A percentile compares a stretch with the other conserved stretches of the same genome.
Evolutionary conservation across 2,888 invertebrate genomes (phyloP).

Genomic region (Microctonus brassicae): DNA sequence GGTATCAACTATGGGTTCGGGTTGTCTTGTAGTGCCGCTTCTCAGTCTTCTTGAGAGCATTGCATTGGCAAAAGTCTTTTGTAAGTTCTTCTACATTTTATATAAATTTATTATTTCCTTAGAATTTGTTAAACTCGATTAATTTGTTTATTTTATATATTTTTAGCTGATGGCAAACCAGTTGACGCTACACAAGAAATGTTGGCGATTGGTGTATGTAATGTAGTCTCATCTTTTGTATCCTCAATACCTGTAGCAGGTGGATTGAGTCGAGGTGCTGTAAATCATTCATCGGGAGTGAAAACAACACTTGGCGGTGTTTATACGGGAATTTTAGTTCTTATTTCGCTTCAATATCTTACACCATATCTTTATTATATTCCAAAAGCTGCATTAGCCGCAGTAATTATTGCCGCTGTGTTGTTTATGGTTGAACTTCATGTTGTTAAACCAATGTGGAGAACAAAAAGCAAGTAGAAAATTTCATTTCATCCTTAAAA

Average conservation of each 20-base stretch:
- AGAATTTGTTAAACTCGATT: not conserved
- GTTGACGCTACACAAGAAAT: slow-evolving; percentile 81
- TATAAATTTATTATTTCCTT: not conserved
- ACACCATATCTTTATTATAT: slow-evolving; percentile 78
- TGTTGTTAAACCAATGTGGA: slow-evolving; percentile 77
- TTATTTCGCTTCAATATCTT: slow-evolving; percentile 74
- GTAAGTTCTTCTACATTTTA: slow-evolving; percentile 65
- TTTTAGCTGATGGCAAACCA: slow-evolving; percentile 73
- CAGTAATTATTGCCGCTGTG: slow-evolving; percentile 81
- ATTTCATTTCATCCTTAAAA: slow-evolving; percentile 10
- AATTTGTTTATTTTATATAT: slow-evolving; percentile 29
- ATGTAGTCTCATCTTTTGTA: slow-evolving; percentile 78
- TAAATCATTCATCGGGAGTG: slow-evolving; percentile 81
- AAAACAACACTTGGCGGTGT: slow-evolving; percentile 78
- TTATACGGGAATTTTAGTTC: slow-evolving; percentile 74
- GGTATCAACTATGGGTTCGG: slow-evolving; percentile 75
- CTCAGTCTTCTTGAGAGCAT: slow-evolving; percentile 79
- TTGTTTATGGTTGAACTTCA: slow-evolving; percentile 78
- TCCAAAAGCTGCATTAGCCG: slow-evolving; percentile 77
- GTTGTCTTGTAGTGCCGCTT: slow-evolving; percentile 77
- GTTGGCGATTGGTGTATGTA: slow-evolving; percentile 77
- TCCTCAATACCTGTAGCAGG: slow-evolving; percentile 79
- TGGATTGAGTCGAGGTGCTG: slow-evolving; percentile 76
- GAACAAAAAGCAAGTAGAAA: slow-evolving; percentile 73
- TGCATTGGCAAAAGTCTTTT: slow-evolving; percentile 80